Conservation (phyloP, 2,888 invertebrate species). For the Eristalis tenax region DNA sequence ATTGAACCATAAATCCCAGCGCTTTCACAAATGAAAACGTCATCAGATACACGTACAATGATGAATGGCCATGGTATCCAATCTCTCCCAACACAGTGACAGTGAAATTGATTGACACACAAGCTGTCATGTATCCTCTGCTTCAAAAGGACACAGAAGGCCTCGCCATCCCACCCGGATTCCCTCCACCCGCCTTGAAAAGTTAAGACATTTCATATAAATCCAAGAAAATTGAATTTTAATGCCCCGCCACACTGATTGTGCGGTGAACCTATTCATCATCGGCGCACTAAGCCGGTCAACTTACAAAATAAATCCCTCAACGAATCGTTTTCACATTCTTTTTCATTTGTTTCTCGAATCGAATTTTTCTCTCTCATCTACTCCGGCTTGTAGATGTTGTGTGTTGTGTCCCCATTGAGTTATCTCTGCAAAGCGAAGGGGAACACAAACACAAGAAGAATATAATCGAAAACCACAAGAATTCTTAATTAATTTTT, state of each 20-base stretch:
- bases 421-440: not conserved
- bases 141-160: not conserved
- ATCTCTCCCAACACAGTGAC: conserved; percentile 18
- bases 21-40: not conserved
- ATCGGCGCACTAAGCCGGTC: conserved; percentile 21
- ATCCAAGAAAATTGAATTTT: conserved; percentile 47
- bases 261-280: conserved; percentile 37
- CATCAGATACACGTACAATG: conserved; percentile 17
- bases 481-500: conserved; percentile 39
- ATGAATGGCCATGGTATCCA: conserved; percentile 31
- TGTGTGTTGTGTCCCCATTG: not conserved
- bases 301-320: conserved; percentile 13
- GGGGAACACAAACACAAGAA: not conserved
- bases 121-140: conserved; percentile 2
- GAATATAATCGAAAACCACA: not conserved
- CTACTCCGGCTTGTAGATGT: not conserved
- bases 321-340: conserved; percentile 12
- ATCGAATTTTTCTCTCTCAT: not conserved
- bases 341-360: conserved; percentile 1
- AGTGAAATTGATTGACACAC: conserved; percentile 39
- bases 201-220: conserved; percentile 34
- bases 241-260: conserved; percentile 14
- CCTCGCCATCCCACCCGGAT: not conserved
- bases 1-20: conserved; percentile 23
- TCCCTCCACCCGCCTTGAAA: not conserved